phyloP scores from a whole-genome alignment of 1,140 invertebrate species.

The Brachionus asplanchnoidis region DNA sequence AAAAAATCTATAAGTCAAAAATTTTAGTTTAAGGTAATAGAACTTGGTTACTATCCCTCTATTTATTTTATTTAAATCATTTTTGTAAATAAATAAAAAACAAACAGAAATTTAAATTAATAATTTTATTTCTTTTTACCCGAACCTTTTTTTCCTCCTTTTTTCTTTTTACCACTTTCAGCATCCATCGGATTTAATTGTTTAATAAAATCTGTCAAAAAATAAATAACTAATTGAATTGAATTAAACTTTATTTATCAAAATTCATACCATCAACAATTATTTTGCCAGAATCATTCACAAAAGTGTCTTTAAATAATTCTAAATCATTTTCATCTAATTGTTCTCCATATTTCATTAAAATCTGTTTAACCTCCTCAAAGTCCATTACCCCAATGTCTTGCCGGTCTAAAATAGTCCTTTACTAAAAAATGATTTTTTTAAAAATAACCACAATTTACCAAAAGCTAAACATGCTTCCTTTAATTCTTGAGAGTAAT shows the following conservation, averaged over 20 bases:
- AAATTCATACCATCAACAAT: slow-evolving; percentile 28
- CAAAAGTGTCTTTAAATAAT: background rate
- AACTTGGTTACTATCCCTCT: background rate
- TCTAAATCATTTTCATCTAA: slow-evolving; percentile 33
- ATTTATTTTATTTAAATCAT: background rate
- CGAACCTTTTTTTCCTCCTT: background rate
- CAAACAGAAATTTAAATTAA: background rate
- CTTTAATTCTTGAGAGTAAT: slow-evolving; percentile 13
- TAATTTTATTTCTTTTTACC: background rate
- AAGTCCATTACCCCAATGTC: slow-evolving; percentile 30
- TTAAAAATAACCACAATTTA: background rate
- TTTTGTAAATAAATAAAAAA: background rate
- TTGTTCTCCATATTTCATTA: slow-evolving; percentile 36
- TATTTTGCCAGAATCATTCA: background rate
- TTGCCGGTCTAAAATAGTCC: background rate
- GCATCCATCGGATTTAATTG: background rate
- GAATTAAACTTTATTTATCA: background rate
- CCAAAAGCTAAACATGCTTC: slow-evolving; percentile 27
- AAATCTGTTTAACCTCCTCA: slow-evolving; percentile 7
- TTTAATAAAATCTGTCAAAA: slow-evolving; percentile 29
- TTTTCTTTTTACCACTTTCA: background rate
- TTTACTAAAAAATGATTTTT: background rate
- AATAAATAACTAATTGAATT: background rate
- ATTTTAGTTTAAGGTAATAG: background rate
- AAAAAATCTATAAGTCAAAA: background rate